Percentiles rank a stretch among this genome's conserved stretches.
Evolutionary conservation across 2,888 invertebrate species (phyloP).

Genomic region (Hydrotaea diabolus): DNA sequence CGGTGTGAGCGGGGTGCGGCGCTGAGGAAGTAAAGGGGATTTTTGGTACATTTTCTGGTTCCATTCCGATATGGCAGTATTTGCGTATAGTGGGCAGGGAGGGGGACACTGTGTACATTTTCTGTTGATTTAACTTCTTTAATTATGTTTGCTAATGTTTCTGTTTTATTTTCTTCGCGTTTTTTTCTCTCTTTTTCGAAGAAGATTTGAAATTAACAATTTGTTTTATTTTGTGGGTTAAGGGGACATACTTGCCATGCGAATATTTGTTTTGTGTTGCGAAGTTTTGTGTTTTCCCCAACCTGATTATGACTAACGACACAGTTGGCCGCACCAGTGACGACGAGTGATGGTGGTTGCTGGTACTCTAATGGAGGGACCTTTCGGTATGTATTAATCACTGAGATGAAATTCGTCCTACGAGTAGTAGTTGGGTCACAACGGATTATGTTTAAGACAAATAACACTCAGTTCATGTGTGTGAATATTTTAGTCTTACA

Average conservation of each 20-base stretch:
- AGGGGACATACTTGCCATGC: not conserved
- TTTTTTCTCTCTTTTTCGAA: not conserved
- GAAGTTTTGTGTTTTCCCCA: not conserved
- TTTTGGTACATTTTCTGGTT: not conserved
- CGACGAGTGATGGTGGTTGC: not conserved
- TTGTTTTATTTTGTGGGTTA: conserved; percentile 21
- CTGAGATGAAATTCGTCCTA: not conserved
- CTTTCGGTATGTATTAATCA: not conserved
- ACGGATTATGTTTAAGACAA: not conserved
- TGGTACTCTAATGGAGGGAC: not conserved
- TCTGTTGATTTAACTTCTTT: conserved; percentile 27
- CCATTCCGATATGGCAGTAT: too few species aligned
- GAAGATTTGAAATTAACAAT: conserved; percentile 25
- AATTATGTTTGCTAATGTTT: conserved; percentile 33
- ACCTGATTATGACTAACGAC: conserved; percentile 5
- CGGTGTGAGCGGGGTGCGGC: not conserved
- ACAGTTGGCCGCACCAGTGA: not conserved
- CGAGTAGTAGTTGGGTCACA: not conserved
- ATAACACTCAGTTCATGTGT: not conserved
- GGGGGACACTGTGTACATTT: not conserved
- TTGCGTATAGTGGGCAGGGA: not conserved
- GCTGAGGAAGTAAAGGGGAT: not conserved
- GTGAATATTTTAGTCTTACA: too few species aligned
- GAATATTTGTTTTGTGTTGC: conserved; percentile 12
- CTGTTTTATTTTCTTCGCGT: not conserved